Base-by-base conservation (phyloP, 1,140 invertebrate genomes). In the Ips nitidus region DNA sequence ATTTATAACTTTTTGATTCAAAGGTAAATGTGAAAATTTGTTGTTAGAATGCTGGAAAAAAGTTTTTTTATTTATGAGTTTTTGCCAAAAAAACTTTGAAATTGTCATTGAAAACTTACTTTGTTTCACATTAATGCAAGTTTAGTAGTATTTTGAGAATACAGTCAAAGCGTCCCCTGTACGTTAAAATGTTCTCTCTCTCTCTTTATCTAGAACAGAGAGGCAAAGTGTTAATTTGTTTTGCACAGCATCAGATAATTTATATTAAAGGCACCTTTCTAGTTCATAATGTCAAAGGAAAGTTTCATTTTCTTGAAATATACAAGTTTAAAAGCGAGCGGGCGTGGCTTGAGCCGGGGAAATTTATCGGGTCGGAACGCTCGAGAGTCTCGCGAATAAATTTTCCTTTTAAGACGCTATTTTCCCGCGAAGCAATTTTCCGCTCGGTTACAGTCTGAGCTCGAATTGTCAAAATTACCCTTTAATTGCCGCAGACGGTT, bases 221-320 rank as follows among this genome's bases (percentile, higher is more conserved):
- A 65, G 50, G 41, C 4, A 40, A 68, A 41, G 69, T 69, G 72
- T 74, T 76, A 77, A 77, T 77, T 77, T 76, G 73, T 77, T 77
- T 76, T 75, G 73, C 69, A 71, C 70, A 68, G 53, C 59, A 66
- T 52, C 66, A 71, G 75, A 77, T 77, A 77, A 77, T 77, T 77
- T 77, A 77, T 77, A 77, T 77, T 76, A 75, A 75, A 66, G 74
- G 73, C 76, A 76, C 76, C 76, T 77, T 77, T 77, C 74, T 75
- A 77, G 76, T 76, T 77, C 76, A 77, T 77, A 76, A 76, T 77
- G 76, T 77, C 76, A 77, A 76, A 76, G 75, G 74, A 77, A 77
- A 77, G 76, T 76, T 76, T 77, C 75, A 77, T 76, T 77, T 77
- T 75, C 75, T 75, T 75, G 71, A 72, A 73, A 73, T 71, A 74